A percentile compares a stretch with the other conserved stretches of the same genome.
Conservation (phyloP, 1,140 invertebrate genomes). For the Pseudomyrmex dendroicus region DNA sequence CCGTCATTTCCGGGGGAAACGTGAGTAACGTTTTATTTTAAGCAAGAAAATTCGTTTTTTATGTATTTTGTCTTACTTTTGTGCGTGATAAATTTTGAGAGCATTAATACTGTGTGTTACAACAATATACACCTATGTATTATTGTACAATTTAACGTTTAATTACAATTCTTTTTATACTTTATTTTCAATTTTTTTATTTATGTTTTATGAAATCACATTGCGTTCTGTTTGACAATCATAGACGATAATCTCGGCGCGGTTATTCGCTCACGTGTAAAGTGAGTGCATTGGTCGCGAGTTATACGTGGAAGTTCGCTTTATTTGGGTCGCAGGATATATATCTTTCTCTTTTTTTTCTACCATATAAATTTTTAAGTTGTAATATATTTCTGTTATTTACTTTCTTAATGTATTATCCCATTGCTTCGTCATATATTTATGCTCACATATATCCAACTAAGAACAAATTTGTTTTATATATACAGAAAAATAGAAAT, state of each 20-base stretch:
- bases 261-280: conserved; percentile 55
- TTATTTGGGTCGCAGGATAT: conserved; percentile 78
- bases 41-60: background rate
- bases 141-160: background rate
- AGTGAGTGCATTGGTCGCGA: conserved; percentile 63
- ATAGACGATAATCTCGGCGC: conserved; percentile 58
- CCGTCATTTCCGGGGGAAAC: conserved; percentile 12
- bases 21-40: conserved; percentile 58
- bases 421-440: background rate
- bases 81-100: background rate
- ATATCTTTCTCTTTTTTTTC: conserved; percentile 56
- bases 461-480: too few species aligned
- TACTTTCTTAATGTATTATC: background rate
- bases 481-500: too few species aligned
- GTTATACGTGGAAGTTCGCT: conserved; percentile 77
- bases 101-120: background rate
- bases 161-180: background rate
- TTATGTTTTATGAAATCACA: background rate
- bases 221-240: background rate
- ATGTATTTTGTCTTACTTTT: background rate
- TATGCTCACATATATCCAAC: too few species aligned
- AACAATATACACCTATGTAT: too few species aligned
- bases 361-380: background rate
- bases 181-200: background rate
- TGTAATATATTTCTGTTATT: background rate